phyloP scores from a whole-genome alignment of 2,797 vertebrate genomes.

The Sebastes diploproa region DNA sequence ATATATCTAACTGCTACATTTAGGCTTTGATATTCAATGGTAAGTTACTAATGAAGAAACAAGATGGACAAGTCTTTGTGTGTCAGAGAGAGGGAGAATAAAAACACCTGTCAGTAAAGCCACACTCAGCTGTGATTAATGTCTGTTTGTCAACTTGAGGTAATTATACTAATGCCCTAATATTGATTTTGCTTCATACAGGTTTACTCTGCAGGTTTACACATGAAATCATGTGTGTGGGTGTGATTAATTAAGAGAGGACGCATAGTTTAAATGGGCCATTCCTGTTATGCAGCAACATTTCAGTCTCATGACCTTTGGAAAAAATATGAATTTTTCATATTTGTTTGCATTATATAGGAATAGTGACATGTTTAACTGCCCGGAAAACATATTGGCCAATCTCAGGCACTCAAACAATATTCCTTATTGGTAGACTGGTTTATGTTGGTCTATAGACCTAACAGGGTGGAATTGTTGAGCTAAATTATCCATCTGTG shows the following conservation, averaged over 20 bases:
- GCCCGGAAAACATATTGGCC: too few relatives aligned
- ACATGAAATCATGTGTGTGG: neutral
- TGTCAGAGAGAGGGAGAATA: neutral
- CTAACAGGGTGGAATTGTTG: too few relatives aligned
- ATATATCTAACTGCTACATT: neutral
- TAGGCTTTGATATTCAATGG: neutral
- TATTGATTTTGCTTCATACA: neutral
- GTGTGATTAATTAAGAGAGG: neutral
- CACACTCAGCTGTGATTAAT: neutral
- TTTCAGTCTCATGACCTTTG: neutral
- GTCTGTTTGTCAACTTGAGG: neutral
- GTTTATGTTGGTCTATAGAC: too few relatives aligned
- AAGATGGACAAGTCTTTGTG: neutral
- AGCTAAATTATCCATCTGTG: too few relatives aligned
- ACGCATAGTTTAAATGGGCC: neutral
- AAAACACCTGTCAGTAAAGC: neutral
- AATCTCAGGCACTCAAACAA: too few relatives aligned
- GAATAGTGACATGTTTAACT: too few relatives aligned
- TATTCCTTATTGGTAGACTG: too few relatives aligned
- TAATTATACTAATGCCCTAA: neutral
- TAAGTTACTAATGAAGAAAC: neutral
- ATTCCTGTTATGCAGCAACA: neutral
- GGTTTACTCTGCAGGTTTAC: conserved; percentile 15
- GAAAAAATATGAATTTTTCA: neutral
- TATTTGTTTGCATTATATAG: too few relatives aligned